phyloP scores from a whole-genome alignment of 2,113 vertebrate genomes.

The Oreochromis spilurus region DNA sequence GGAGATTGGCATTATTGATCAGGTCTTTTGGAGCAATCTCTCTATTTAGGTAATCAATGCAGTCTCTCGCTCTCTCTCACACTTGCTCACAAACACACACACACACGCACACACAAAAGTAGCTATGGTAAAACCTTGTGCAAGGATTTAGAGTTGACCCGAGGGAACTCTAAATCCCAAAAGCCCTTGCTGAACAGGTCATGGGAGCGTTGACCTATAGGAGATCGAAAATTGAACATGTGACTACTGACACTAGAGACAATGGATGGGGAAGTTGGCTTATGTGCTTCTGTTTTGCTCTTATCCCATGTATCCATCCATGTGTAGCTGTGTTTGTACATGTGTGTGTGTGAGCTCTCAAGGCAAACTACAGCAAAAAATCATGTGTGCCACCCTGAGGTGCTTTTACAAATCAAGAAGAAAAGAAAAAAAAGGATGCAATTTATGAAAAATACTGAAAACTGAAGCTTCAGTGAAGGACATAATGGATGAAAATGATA shows the following conservation, averaged over 20 bases:
- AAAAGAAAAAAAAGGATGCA: not conserved
- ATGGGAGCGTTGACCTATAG: conserved; percentile 30
- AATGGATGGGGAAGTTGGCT: conserved; percentile 3
- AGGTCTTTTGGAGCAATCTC: conserved; percentile 19
- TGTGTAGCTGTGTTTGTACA: not conserved
- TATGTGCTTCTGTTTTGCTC: conserved; percentile 3
- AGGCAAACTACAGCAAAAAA: not conserved
- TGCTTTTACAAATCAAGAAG: not conserved
- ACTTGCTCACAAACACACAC: not conserved
- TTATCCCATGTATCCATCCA: not conserved
- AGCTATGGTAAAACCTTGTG: not conserved
- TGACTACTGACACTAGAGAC: conserved; percentile 16
- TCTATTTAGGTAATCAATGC: conserved; percentile 37
- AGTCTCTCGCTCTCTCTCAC: not conserved
- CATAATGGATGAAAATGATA: not conserved
- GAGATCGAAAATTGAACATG: conserved; percentile 33
- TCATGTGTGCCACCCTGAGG: not conserved
- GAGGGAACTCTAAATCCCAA: conserved; percentile 40
- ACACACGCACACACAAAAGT: not conserved
- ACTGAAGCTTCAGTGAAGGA: not conserved
- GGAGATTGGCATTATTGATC: conserved; percentile 39
- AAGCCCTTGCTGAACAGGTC: conserved; percentile 23
- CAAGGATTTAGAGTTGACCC: not conserved
- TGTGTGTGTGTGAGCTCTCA: not conserved
- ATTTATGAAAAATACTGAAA: not conserved